phyloP scores from a whole-genome alignment of 2,888 invertebrate species.

The Mechanitis mazaeus region DNA sequence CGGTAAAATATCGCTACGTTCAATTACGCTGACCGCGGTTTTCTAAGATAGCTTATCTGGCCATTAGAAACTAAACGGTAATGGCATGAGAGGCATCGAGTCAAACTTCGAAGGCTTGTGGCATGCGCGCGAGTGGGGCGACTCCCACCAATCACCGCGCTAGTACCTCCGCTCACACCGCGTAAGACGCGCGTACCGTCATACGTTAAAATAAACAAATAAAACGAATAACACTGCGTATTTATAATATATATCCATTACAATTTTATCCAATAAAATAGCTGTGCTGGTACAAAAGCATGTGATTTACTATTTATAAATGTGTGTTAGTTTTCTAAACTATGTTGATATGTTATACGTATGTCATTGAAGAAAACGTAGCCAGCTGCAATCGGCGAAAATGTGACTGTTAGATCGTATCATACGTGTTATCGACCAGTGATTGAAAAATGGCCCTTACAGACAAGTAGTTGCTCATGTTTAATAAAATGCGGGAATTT shows the following conservation, averaged over 20 bases:
- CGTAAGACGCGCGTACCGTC: constrained; percentile 46
- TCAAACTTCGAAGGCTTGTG: constrained; percentile 40
- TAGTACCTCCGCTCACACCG: constrained; percentile 57
- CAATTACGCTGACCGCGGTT: constrained; percentile 34
- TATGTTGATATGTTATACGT: constrained; percentile 34
- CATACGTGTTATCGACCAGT: constrained; percentile 38
- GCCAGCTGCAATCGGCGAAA: constrained; percentile 54
- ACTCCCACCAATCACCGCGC: constrained; percentile 41
- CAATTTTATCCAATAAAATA: background rate
- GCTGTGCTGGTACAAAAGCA: constrained; percentile 14
- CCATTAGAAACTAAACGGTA: constrained; percentile 45
- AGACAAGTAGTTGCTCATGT: constrained; percentile 43
- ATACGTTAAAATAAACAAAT: constrained; percentile 33
- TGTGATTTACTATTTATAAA: constrained; percentile 20
- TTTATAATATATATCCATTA: constrained; percentile 8
- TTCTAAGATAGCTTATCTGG: constrained; percentile 56
- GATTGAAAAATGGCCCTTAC: constrained; percentile 54
- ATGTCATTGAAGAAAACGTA: constrained; percentile 47
- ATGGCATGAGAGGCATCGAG: constrained; percentile 42
- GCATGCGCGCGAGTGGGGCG: constrained; percentile 48
- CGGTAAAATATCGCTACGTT: constrained; percentile 23
- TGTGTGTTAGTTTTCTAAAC: constrained; percentile 26
- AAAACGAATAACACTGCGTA: constrained; percentile 42
- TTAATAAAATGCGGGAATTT: constrained; percentile 64
- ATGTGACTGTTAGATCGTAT: constrained; percentile 63